Conservation (phyloP, 2,888 invertebrate genomes). For the Holacanthella duospinosa region DNA sequence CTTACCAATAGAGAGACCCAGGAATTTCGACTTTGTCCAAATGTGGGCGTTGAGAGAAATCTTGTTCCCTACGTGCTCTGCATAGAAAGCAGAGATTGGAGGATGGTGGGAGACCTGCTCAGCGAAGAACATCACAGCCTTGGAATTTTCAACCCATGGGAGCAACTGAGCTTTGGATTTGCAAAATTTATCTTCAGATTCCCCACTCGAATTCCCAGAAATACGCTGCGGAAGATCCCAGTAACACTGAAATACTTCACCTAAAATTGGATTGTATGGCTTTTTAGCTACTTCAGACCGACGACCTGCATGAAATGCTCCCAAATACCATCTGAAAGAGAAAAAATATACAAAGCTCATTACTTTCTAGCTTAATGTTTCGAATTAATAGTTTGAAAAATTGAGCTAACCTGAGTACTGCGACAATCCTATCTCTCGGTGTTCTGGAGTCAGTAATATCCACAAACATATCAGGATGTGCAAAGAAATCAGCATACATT, state of each 20-base stretch:
- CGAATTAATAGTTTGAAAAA: too few species aligned
- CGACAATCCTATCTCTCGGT: constrained; percentile 82
- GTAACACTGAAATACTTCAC: constrained; percentile 85
- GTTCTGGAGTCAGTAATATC: constrained; percentile 82
- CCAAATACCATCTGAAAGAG: constrained; percentile 75
- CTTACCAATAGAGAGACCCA: constrained; percentile 82
- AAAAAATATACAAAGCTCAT: neutral
- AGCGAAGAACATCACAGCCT: constrained; percentile 60
- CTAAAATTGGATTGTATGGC: constrained; percentile 96
- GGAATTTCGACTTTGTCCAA: constrained; percentile 98
- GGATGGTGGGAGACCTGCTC: constrained; percentile 99
- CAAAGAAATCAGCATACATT: constrained; percentile 99
- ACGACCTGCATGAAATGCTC: constrained; percentile 96
- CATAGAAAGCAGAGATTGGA: constrained; percentile 98
- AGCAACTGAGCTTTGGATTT: constrained; percentile 15
- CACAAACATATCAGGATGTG: constrained; percentile 65
- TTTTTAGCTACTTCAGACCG: constrained; percentile 96
- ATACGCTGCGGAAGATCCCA: constrained; percentile 56
- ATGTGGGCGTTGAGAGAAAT: constrained; percentile 90
- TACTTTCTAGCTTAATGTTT: too few species aligned
- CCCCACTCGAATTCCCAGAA: constrained; percentile 16
- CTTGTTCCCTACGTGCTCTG: constrained; percentile 81
- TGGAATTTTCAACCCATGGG: constrained; percentile 33
- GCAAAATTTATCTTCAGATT: too few species aligned
- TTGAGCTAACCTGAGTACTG: constrained; percentile 53